phyloP scores from a whole-genome alignment of 2,888 invertebrate species.

The Pristionchus exspectatus region DNA sequence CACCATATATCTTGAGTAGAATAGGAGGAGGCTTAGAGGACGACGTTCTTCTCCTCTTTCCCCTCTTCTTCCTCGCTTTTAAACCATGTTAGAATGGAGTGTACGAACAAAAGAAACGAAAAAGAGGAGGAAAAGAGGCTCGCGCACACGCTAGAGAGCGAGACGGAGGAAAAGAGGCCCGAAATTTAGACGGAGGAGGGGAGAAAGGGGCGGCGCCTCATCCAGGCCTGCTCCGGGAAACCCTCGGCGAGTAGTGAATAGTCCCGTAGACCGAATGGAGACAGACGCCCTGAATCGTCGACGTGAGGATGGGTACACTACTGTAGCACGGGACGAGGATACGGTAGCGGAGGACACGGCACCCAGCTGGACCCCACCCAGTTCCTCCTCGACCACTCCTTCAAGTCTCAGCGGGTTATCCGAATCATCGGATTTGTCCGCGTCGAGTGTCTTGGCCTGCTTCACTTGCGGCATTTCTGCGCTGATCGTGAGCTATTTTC shows the following conservation, averaged over 20 bases:
- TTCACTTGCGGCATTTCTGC: constrained; percentile 37
- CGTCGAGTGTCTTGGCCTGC: neutral
- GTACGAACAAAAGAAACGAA: constrained; percentile 49
- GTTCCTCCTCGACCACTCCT: neutral
- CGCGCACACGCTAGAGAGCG: constrained; percentile 19
- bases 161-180: constrained; percentile 16
- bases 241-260: neutral
- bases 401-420: constrained; percentile 22
- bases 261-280: constrained; percentile 7
- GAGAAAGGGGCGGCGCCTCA: neutral
- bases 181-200: constrained; percentile 27
- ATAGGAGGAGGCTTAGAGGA: constrained; percentile 30
- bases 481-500: constrained; percentile 4
- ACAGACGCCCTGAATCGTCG: constrained; percentile 17
- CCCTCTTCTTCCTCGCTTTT: neutral
- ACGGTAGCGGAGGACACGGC: constrained; percentile 12
- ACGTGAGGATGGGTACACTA: neutral
- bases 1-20: neutral
- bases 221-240: neutral
- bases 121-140: neutral
- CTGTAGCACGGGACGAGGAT: neutral
- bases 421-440: constrained; percentile 10
- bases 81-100: constrained; percentile 44
- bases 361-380: constrained; percentile 1
- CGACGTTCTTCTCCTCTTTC: constrained; percentile 10